Evolutionary conservation across 37 sponge, comb jelly and placozoan species (phyloP), one percentile per base, ranked within the genome.

Genomic region (Hormiphora californensis): DNA sequence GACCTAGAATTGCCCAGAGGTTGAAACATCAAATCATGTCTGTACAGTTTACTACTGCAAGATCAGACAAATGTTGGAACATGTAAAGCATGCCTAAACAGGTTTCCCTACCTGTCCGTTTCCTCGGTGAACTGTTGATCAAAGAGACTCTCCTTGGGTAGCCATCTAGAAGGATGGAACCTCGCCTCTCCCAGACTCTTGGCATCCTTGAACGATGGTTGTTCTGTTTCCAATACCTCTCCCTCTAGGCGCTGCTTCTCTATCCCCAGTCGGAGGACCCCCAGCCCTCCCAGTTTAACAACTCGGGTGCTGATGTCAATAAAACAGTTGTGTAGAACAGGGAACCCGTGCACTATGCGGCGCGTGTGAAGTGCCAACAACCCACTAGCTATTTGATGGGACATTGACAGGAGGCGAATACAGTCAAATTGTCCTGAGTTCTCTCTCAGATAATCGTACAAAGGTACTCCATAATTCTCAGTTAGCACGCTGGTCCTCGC

Each of bases 321-420:
- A 1, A 73, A 28, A 40, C 81, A 73, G 46, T 73, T 73, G 44
- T 73, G 81, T n/a, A 73, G 46, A n/a, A 73, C 81, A 5, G 81
- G 81, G 81, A 73, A 73, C 27, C 81, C 81, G 35, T 73, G 81
- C 9, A 73, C 44, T n/a, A 73, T 73, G n/a, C 43, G 81, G 3
- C 81, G 3, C 11, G n/a, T 36, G 25, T 73, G 81, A 22, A 73
- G 25, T 43, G 46, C 81, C 8, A 43, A 15, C 19, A 73, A 21
- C 12, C 81, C 81, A 36, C 46, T 43, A 22, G 81, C 81, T 43
- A 73, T 33, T 36, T 73, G 81, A 41, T 40, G 44, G 17, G 81
- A 43, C 35, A 73, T 73, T 41, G 40, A 43, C 46, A 73, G 81
- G 25, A 73, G 35, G 5, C 17, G 28, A 41, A 43, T 22, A 73